These are phyloP conservation scores for Mobula birostris DNA, from an alignment of 2,113 vertebrate species.

Conservation along the genomic window DNA sequence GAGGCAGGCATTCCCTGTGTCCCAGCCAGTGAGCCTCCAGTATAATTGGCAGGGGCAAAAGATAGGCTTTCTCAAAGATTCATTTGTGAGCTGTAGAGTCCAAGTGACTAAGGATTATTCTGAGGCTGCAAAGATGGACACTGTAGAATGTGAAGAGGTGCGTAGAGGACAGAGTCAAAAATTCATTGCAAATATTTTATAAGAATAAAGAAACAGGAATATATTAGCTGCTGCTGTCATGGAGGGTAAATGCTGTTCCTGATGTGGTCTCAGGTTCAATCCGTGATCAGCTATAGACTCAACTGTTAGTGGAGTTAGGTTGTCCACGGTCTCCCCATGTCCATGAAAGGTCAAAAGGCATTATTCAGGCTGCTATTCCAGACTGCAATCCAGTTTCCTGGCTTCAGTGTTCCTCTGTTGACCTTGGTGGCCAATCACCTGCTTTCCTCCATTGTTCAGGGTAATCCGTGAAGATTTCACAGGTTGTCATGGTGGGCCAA, in stretches of 20 bases:
- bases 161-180: too few species aligned
- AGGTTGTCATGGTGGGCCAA: not conserved
- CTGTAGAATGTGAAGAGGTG: too few species aligned
- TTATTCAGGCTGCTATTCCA: not conserved
- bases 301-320: not conserved
- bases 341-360: not conserved
- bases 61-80: too few species aligned
- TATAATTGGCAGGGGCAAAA: too few species aligned
- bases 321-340: not conserved
- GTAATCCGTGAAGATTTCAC: not conserved
- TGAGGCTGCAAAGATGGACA: too few species aligned
- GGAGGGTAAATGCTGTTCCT: not conserved
- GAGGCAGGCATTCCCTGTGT: too few species aligned
- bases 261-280: not conserved
- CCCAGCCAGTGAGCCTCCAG: too few species aligned
- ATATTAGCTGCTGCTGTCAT: not conserved
- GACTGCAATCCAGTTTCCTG: not conserved
- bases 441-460: not conserved
- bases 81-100: too few species aligned
- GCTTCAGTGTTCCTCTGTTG: not conserved
- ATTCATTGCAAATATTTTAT: too few species aligned
- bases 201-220: not conserved
- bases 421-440: not conserved
- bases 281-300: not conserved
- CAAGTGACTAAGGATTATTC: too few species aligned